Percentiles rank a stretch among this genome's conserved stretches.
Conservation (phyloP, 2,888 invertebrate species). For the Drosophila hawaiiensis region DNA sequence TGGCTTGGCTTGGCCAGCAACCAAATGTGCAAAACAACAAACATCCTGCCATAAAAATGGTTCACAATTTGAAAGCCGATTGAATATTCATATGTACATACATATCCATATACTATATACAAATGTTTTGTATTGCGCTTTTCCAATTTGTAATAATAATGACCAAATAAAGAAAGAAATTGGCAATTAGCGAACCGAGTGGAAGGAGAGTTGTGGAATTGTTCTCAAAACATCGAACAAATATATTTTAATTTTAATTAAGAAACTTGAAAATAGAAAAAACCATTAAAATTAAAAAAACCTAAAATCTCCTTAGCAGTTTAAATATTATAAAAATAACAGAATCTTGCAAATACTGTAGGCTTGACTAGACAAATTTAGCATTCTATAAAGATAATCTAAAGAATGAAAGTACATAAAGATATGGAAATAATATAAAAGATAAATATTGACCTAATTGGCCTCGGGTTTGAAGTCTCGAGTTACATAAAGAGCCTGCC, state of each 20-base stretch:
- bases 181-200: not conserved
- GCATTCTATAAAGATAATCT: no score
- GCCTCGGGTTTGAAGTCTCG: not conserved
- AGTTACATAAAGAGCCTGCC: not conserved
- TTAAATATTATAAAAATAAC: not conserved
- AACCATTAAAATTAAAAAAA: not conserved
- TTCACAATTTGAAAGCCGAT: slow-evolving; percentile 1
- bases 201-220: not conserved
- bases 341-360: not conserved
- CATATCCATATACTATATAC: not conserved
- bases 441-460: not conserved
- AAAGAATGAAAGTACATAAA: not conserved
- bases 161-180: not conserved
- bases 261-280: not conserved
- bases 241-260: not conserved
- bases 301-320: not conserved
- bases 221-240: not conserved
- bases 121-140: not conserved
- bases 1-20: slow-evolving; percentile 9
- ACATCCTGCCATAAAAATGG: slow-evolving; percentile 19
- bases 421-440: not conserved
- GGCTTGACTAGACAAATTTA: no score
- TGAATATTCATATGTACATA: not conserved
- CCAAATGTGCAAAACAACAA: slow-evolving; percentile 39
- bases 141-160: not conserved